phyloP scores from a whole-genome alignment of 2,888 invertebrate species.

The Leptopilina drosophilae region DNA sequence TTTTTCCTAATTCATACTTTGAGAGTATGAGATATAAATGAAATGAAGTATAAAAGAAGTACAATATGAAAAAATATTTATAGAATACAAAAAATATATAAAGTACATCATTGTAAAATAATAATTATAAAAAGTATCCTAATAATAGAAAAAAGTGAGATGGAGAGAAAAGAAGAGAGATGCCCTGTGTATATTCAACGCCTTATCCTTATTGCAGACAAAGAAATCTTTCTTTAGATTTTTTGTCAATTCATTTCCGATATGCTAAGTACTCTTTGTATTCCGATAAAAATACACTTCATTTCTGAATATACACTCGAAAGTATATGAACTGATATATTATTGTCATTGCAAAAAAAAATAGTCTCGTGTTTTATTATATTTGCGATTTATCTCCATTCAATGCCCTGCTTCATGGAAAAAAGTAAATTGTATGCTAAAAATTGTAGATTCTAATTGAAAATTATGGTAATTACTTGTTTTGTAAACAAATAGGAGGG shows the following conservation, averaged over 20 bases:
- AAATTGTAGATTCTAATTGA: too few relatives aligned
- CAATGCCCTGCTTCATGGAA: neutral
- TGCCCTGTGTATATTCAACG: slow-evolving; percentile 8
- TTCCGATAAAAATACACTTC: neutral
- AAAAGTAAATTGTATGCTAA: too few relatives aligned
- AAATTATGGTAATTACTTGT: too few relatives aligned
- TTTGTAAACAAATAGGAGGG: neutral
- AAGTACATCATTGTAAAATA: neutral
- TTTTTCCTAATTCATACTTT: too few relatives aligned
- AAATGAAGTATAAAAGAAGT: too few relatives aligned
- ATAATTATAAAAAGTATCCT: neutral
- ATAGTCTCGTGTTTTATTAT: neutral
- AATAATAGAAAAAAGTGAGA: too few relatives aligned
- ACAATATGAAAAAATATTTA: too few relatives aligned
- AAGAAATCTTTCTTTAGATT: slow-evolving; percentile 14
- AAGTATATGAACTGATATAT: neutral
- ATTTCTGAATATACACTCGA: slow-evolving; percentile 6
- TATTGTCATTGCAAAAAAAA: neutral
- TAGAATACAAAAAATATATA: too few relatives aligned
- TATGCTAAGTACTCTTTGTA: slow-evolving; percentile 22
- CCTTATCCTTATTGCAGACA: slow-evolving; percentile 18
- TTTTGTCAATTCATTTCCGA: slow-evolving; percentile 16
- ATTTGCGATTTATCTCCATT: neutral
- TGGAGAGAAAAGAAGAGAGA: neutral
- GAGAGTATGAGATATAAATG: too few relatives aligned